A percentile compares a stretch with the other conserved stretches of the same genome.
Evolutionary conservation across 2,888 invertebrate species (phyloP).

Genomic region (Aproaerema taeniolella): DNA sequence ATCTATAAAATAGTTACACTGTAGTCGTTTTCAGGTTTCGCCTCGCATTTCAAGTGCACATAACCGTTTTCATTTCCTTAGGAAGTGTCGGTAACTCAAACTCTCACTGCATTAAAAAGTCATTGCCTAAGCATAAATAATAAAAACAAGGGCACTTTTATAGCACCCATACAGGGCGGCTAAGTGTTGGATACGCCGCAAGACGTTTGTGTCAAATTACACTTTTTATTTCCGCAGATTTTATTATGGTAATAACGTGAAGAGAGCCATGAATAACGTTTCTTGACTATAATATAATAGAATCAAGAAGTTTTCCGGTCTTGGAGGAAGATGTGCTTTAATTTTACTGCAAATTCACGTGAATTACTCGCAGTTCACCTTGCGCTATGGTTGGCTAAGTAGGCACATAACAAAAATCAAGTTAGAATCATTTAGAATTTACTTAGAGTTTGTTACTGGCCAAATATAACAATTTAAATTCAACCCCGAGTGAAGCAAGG

Average conservation of each 20-base stretch:
- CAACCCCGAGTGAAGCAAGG: no score
- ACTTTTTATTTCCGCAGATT: constrained; percentile 58
- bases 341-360: constrained; percentile 3
- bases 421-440: no score
- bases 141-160: constrained; percentile 35
- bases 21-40: constrained; percentile 1
- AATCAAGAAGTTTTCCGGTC: constrained; percentile 4
- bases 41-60: constrained; percentile 5
- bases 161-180: constrained; percentile 32
- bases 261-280: constrained; percentile 48
- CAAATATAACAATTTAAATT: no score
- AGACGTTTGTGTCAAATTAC: constrained; percentile 57
- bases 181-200: constrained; percentile 43
- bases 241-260: constrained; percentile 61
- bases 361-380: no score
- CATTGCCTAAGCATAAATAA: constrained; percentile 19
- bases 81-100: constrained; percentile 9
- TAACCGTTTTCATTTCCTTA: constrained; percentile 8
- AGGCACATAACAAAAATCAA: no score
- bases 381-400: no score
- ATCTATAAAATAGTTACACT: constrained; percentile 5
- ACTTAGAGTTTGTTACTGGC: no score
- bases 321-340: background rate
- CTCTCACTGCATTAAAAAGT: constrained; percentile 15
- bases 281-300: constrained; percentile 27